A percentile compares a stretch with the other conserved stretches of the same genome.
Conservation (phyloP, 2,888 invertebrate species). For the Parapristionchus giblindavisi region DNA sequence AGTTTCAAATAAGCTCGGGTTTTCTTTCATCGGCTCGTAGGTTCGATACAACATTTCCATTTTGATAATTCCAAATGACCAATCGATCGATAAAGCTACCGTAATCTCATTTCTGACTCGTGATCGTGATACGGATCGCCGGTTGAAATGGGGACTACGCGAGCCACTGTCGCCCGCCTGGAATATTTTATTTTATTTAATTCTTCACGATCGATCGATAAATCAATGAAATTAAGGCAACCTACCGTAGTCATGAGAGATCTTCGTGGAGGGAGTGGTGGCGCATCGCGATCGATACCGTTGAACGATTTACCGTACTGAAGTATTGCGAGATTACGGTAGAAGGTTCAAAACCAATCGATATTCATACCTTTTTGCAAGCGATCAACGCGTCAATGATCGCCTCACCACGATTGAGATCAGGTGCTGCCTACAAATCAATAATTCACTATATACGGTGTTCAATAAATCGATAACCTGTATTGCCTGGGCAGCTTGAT, state of each 20-base stretch:
- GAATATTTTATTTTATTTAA: too few relatives aligned
- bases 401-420: background rate
- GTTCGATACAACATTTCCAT: too few relatives aligned
- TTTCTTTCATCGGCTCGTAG: too few relatives aligned
- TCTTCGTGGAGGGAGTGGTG: conserved; percentile 1
- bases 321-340: too few relatives aligned
- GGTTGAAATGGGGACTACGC: conserved; percentile 32
- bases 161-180: background rate
- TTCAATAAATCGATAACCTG: too few relatives aligned
- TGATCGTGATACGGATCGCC: conserved; percentile 20
- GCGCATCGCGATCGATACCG: conserved; percentile 6
- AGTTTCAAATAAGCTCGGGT: too few relatives aligned
- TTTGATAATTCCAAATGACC: too few relatives aligned
- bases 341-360: background rate
- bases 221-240: background rate
- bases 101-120: conserved; percentile 20
- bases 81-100: too few relatives aligned
- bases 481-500: background rate
- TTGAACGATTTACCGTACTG: background rate
- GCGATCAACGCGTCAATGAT: background rate
- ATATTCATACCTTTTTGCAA: background rate
- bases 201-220: too few relatives aligned
- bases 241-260: background rate
- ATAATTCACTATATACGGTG: too few relatives aligned
- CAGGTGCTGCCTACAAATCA: conserved; percentile 1